A percentile compares a stretch with the other conserved stretches of the same genome.
Evolutionary conservation across 1,140 invertebrate genomes (phyloP).

Genomic region (Dendrolimus kikuchii): DNA sequence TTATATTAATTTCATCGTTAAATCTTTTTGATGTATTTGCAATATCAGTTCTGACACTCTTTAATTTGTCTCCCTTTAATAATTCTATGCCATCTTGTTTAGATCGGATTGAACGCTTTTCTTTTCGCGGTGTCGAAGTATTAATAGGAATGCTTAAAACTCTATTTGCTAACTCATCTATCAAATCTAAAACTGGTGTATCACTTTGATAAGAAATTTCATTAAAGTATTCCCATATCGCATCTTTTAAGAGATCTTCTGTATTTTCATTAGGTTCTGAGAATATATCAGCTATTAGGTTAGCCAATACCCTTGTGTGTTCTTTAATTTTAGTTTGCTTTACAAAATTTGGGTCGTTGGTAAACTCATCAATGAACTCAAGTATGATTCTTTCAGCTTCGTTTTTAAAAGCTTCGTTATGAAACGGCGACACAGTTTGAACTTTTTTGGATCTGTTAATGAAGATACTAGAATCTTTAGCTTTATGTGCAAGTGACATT

Average conservation of each 20-base stretch:
- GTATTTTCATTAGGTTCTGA: not conserved
- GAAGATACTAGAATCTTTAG: not conserved
- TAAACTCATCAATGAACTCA: no score
- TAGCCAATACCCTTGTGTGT: no score
- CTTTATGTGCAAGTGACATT: not conserved
- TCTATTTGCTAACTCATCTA: conserved; percentile 1
- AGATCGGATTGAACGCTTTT: not conserved
- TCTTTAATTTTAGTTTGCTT: no score
- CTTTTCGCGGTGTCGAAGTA: conserved; percentile 3
- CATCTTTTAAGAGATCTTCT: not conserved
- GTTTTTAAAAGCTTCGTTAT: not conserved
- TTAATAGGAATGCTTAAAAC: not conserved
- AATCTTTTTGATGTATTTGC: conserved; percentile 2
- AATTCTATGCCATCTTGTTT: not conserved
- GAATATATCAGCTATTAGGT: no score
- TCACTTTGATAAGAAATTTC: not conserved
- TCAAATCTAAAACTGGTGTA: not conserved
- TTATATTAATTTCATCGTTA: not conserved
- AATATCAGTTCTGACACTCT: not conserved
- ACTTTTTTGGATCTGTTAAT: not conserved
- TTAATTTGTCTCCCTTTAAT: no score
- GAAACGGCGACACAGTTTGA: not conserved
- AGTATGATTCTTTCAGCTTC: no score
- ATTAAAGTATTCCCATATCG: not conserved
- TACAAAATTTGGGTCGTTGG: no score